Evolutionary conservation across 2,888 invertebrate species (phyloP).

Genomic region (Empis stercorea): DNA sequence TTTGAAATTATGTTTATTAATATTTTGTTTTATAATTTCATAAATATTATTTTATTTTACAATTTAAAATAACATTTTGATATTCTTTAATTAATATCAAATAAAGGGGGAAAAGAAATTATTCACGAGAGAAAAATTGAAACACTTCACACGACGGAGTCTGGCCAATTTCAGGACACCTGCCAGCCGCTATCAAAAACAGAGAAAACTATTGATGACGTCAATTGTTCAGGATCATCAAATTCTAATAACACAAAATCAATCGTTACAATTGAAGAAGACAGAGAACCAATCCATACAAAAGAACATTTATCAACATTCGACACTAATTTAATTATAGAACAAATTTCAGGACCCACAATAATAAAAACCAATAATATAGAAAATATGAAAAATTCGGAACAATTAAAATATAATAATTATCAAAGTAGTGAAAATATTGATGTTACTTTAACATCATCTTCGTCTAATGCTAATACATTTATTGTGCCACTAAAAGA

Average conservation of each 20-base stretch:
- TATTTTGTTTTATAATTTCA: no score
- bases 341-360: not conserved
- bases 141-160: constrained; percentile 24
- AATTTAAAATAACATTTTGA: no score
- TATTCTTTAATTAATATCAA: not conserved
- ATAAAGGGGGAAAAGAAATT: constrained; percentile 24
- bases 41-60: no score
- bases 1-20: no score
- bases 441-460: constrained; percentile 7
- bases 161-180: constrained; percentile 21
- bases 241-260: constrained; percentile 9
- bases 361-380: constrained; percentile 1
- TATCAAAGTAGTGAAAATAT: not conserved
- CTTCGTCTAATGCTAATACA: constrained; percentile 12
- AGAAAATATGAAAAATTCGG: not conserved
- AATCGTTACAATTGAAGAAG: constrained; percentile 2
- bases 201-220: not conserved
- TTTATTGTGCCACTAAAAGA: constrained; percentile 33
- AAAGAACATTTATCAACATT: constrained; percentile 4
- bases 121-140: constrained; percentile 27
- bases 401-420: not conserved
- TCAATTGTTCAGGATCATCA: not conserved
- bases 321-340: constrained; percentile 13
- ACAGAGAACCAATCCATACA: not conserved
- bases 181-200: constrained; percentile 5